These are phyloP conservation scores for Protobothrops mucrosquamatus DNA, from an alignment of 2,113 vertebrate species.

Conservation along the genomic window DNA sequence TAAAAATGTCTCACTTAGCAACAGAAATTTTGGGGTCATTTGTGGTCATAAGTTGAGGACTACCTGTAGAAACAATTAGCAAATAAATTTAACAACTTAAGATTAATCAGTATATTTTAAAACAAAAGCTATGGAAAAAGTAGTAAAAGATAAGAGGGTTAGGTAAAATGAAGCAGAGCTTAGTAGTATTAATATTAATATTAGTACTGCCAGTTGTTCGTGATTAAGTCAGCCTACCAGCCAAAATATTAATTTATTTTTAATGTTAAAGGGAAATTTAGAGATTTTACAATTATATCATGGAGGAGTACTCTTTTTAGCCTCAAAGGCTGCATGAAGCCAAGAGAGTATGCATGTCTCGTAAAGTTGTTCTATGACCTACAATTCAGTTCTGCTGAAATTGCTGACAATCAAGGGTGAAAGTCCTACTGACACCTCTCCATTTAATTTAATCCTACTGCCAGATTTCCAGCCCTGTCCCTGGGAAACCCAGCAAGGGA, in stretches of 20 bases:
- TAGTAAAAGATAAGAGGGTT: neutral
- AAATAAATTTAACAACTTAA: neutral
- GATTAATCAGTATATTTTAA: neutral
- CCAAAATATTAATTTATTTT: neutral
- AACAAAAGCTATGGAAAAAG: neutral
- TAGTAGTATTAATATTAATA: neutral
- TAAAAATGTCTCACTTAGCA: neutral
- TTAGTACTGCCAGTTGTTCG: neutral
- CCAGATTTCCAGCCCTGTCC: neutral
- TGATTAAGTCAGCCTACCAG: constrained; percentile 17
- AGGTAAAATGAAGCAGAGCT: neutral
- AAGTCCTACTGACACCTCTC: neutral
- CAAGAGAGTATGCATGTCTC: constrained; percentile 21
- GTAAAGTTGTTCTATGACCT: constrained; percentile 13
- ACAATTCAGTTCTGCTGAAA: neutral
- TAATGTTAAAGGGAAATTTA: constrained; percentile 30
- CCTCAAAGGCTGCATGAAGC: constrained; percentile 14
- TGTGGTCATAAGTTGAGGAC: neutral
- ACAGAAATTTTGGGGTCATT: neutral
- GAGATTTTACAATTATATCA: constrained; percentile 13
- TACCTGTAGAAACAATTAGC: neutral
- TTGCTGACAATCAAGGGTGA: neutral
- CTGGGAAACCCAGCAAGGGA: neutral
- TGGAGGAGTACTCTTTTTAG: constrained; percentile 45
- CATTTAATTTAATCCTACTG: neutral